phyloP scores from a whole-genome alignment of 2,888 invertebrate genomes.

The Alviniconcha strummeri region DNA sequence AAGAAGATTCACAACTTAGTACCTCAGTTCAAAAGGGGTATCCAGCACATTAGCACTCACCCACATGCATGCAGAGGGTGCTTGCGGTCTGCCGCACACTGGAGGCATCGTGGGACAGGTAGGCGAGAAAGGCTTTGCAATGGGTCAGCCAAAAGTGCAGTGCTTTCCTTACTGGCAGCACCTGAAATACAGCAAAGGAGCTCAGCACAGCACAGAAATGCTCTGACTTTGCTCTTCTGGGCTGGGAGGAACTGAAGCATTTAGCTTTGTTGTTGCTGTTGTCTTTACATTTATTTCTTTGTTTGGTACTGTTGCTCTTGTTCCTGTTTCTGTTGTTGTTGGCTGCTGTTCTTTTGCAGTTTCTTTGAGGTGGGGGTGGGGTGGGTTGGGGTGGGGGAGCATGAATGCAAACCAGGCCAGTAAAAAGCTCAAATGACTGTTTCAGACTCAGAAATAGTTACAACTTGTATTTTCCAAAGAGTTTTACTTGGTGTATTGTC shows the following conservation, averaged over 20 bases:
- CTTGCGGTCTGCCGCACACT: conserved; percentile 70
- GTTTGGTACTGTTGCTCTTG: too few species aligned
- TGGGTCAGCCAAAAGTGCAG: conserved; percentile 64
- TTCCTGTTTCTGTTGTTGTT: neutral
- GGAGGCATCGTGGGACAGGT: conserved; percentile 70
- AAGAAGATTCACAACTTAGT: too few species aligned
- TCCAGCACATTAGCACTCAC: conserved; percentile 41
- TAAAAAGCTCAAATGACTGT: too few species aligned
- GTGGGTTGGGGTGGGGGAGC: neutral
- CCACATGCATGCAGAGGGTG: conserved; percentile 68
- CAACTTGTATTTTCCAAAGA: too few species aligned
- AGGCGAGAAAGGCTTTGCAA: conserved; percentile 62
- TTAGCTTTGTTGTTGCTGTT: too few species aligned
- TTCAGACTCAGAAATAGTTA: too few species aligned
- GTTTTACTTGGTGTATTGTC: too few species aligned
- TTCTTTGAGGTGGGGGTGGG: neutral
- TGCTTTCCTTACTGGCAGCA: conserved; percentile 58
- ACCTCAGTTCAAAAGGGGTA: too few species aligned
- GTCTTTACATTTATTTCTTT: too few species aligned
- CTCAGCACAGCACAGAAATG: neutral
- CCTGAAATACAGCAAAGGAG: conserved; percentile 47
- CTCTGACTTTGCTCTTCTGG: neutral
- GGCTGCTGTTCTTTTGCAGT: neutral
- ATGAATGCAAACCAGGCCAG: neutral
- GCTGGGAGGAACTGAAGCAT: too few species aligned